Evolutionary conservation across 1,140 invertebrate genomes (phyloP).

Genomic region (Drosophila melanica): DNA sequence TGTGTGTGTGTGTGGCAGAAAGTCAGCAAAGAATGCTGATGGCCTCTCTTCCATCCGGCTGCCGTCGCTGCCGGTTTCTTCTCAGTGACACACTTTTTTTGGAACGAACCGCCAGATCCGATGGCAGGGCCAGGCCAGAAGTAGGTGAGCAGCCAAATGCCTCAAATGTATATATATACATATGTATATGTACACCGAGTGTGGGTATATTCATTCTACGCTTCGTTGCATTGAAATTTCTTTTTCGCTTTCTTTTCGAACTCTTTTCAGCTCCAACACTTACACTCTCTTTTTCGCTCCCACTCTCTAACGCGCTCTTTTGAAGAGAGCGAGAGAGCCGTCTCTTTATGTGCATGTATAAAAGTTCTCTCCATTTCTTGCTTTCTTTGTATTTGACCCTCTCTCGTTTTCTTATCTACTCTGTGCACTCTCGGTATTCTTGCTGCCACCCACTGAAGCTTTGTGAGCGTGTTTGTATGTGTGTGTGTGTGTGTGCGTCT

Average conservation of each 20-base stretch:
- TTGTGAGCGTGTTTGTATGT: constrained; percentile 12
- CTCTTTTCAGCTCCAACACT: constrained; percentile 48
- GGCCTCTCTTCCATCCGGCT: constrained; percentile 49
- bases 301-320: neutral
- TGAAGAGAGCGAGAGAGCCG: neutral
- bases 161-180: neutral
- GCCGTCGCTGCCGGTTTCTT: constrained; percentile 46
- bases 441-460: constrained; percentile 41
- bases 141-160: constrained; percentile 58
- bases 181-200: constrained; percentile 9
- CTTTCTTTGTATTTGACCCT: constrained; percentile 2
- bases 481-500: constrained; percentile 29
- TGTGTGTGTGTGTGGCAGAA: constrained; percentile 48
- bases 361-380: constrained; percentile 3
- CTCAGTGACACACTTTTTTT: constrained; percentile 69
- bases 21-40: constrained; percentile 66
- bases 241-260: constrained; percentile 81
- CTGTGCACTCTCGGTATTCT: constrained; percentile 20
- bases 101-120: constrained; percentile 9
- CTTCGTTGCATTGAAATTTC: constrained; percentile 79
- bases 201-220: constrained; percentile 70
- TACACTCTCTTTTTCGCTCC: constrained; percentile 29
- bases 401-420: constrained; percentile 6
- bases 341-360: neutral
- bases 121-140: constrained; percentile 49